Percentiles rank a stretch among this genome's conserved stretches.
Conservation (phyloP, 2,888 invertebrate genomes). For the Dascillus cervinus region DNA sequence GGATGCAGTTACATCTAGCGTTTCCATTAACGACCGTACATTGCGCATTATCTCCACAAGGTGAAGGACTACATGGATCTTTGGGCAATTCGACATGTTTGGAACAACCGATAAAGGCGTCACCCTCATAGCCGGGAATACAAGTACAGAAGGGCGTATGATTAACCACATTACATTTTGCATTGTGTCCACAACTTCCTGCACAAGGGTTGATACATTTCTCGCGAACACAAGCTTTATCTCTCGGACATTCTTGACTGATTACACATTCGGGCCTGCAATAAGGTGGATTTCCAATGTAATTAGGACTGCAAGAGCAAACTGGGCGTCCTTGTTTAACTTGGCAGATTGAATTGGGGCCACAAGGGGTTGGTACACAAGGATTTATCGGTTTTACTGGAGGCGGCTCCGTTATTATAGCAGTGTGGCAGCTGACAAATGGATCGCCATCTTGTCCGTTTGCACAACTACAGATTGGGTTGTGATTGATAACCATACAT, state of each 20-base stretch:
- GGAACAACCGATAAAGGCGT: conserved; percentile 76
- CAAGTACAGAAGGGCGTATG: conserved; percentile 79
- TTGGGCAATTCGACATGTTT: conserved; percentile 37
- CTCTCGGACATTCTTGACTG: conserved; percentile 70
- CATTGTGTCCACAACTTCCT: conserved; percentile 71
- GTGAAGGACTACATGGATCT: conserved; percentile 69
- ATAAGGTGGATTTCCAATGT: conserved; percentile 72
- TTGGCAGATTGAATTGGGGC: conserved; percentile 75
- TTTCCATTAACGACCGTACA: conserved; percentile 63
- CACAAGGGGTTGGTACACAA: conserved; percentile 59
- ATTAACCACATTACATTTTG: conserved; percentile 69
- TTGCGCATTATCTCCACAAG: conserved; percentile 78
- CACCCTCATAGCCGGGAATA: conserved; percentile 67
- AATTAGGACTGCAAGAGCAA: conserved; percentile 72
- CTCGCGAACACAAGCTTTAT: conserved; percentile 73
- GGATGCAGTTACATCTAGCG: conserved; percentile 76
- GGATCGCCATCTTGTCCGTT: conserved; percentile 73
- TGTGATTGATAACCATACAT: conserved; percentile 76
- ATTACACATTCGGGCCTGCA: conserved; percentile 78
- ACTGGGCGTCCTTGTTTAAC: conserved; percentile 69
- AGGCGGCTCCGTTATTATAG: conserved; percentile 36
- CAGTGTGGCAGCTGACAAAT: conserved; percentile 57
- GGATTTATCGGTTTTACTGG: conserved; percentile 46
- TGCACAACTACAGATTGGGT: conserved; percentile 77
- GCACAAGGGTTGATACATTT: conserved; percentile 77